Base-by-base conservation (phyloP, 2,113 vertebrate species). In the Seriola aureovittata region DNA sequence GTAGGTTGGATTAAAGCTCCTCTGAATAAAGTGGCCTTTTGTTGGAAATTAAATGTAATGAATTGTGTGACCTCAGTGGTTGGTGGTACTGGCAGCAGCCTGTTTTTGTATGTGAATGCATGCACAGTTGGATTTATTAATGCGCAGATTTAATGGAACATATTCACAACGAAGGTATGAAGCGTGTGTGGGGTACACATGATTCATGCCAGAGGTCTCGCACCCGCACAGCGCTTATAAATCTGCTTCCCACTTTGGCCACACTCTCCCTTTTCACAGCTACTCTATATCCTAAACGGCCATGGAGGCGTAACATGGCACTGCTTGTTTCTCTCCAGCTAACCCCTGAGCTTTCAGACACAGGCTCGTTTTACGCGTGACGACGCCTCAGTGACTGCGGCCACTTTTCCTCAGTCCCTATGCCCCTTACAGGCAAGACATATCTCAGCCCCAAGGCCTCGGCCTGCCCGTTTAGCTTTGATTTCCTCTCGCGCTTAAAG, bases 221-320 rank as follows among this genome's bases (percentile, higher is more conserved):
- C 89, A 81, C 84, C 82, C 62, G 44, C 80, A 29, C 84, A 69
- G 66, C n/a, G 42, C 68, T 75, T 91, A 87, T 93, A 93, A 93
- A 94, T 92, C 91, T 84, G 80, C 75, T 63, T 67, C 67, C 87
- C 85, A 81, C 85, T 92, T 92, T 91, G 92, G 89, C 88, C 85
- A 54, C 82, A 68, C 74, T 85, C 70, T 84, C 69, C 85, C 71
- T 92, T 91, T 93, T 94, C 92, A 93, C 92, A 91, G 91, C 88
- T 92, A 91, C 90, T 93, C 84, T 82, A 89, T 88, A 89, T 81
- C 91, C 75, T 80, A 66, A 89, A 79, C 25, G 69, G 78, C 86
- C 72, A 71, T 13, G 62, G 58, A 81, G 86, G 82, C 70, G 93
- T 93, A 95, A 95, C 89, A 92, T 58, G 86, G 92, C 92, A 87